Conservation (phyloP, 2,888 invertebrate genomes). For the Ellobium chinense region DNA sequence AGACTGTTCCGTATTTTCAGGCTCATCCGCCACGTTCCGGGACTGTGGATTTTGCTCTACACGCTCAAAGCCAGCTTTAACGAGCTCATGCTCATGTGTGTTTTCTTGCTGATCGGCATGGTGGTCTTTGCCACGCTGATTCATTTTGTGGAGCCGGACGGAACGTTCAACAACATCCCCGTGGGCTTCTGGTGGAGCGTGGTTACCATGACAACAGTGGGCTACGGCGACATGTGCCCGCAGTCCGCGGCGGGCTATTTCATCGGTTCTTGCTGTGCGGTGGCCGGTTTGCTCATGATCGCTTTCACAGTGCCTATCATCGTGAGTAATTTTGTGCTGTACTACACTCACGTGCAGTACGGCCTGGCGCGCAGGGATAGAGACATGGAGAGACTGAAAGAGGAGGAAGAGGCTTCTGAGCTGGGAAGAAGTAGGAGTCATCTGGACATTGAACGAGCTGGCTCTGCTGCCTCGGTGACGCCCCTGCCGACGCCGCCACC, state of each 20-base stretch:
- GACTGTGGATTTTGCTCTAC: conserved; percentile 75
- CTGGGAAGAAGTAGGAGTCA: neutral
- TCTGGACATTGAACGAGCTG: conserved; percentile 8
- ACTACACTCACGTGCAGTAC: conserved; percentile 76
- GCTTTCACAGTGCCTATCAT: conserved; percentile 77
- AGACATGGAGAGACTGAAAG: conserved; percentile 43
- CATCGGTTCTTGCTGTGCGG: conserved; percentile 73
- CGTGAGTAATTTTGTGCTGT: conserved; percentile 77
- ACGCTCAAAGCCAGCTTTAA: conserved; percentile 76
- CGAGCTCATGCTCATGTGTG: conserved; percentile 75
- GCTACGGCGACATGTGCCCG: conserved; percentile 76
- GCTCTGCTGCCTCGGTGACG: neutral
- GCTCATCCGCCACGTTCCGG: conserved; percentile 74
- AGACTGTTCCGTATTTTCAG: conserved; percentile 74
- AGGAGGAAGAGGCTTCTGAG: conserved; percentile 36
- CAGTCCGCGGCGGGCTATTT: conserved; percentile 70
- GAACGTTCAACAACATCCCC: conserved; percentile 74
- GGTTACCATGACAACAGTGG: conserved; percentile 77
- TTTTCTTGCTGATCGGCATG: conserved; percentile 76
- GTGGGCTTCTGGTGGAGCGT: conserved; percentile 77
- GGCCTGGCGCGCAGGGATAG: conserved; percentile 59
- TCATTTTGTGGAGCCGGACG: conserved; percentile 72
- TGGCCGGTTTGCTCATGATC: conserved; percentile 75
- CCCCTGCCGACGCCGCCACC: neutral
- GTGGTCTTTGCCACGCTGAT: conserved; percentile 76